Evolutionary conservation across 2,797 vertebrate species (phyloP), one percentile per base, ranked within the genome.

Genomic region (Notolepis coatsorum): DNA sequence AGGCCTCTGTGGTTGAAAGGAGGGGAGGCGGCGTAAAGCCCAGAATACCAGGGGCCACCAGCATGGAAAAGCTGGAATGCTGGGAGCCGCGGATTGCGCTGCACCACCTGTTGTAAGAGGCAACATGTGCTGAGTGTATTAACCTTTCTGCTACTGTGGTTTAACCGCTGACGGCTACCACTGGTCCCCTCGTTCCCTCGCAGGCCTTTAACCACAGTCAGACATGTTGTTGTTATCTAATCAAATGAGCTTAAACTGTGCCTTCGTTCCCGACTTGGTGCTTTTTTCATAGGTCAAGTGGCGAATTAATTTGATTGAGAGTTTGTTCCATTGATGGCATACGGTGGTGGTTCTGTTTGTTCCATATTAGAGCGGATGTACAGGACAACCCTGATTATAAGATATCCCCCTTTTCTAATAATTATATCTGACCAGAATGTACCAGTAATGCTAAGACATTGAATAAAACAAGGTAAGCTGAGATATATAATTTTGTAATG

Each of bases 111-210:
- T 97, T 95, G 94, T 91, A 95, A 91, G 84, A 89, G 86, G 90
- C 91, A 94, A 95, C 96, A 97, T 96, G 95, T 97, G 96, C 93
- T 93, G 92, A 95, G 94, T 94, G 93, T 95, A 96, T 98, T 96
- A 96, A 95, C 95, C 91, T 96, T 94, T 94, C 89, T 94, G 93
- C 95, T 95, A 93, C 91, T 93, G 95, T 91, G 95, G 92, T 94
- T 95, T 89, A 93, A 90, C 88, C 81, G 38, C 89, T 79, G 81
- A 82, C 79, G 82, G 74, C 87, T 86, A 78, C 82, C 77, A 88
- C 72, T 48, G 62, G 56, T 80, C 73, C 62, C 67, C 65, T 54
- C 25, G 35, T 71, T 57, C 67, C 68, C 49, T 56, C 57, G 56
- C 49, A 71, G 61, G n/a, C 70, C 75, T 58, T 80, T 72, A 65